A percentile compares a stretch with the other conserved stretches of the same genome.
Evolutionary conservation across 2,888 invertebrate genomes (phyloP).

Genomic region (Tenthredo amoena): DNA sequence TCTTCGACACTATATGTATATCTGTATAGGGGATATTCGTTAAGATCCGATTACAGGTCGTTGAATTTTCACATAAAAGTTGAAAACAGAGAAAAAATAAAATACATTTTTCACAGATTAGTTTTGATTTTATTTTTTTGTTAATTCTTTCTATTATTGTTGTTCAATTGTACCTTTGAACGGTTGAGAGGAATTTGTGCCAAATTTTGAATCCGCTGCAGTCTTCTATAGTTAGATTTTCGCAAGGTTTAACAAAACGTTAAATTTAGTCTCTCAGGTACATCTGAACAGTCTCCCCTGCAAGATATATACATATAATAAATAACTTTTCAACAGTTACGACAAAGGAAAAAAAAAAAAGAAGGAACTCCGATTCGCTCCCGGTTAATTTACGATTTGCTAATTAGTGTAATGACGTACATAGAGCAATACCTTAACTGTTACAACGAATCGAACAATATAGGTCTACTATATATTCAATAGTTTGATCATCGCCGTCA

Average conservation of each 20-base stretch:
- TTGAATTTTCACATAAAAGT: not conserved
- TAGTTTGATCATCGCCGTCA: not conserved
- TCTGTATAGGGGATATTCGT: not conserved
- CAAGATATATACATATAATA: not conserved
- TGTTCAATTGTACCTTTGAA: not conserved
- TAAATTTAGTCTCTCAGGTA: too few species aligned
- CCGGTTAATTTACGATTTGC: not conserved
- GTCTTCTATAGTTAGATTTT: not conserved
- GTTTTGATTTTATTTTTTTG: not conserved
- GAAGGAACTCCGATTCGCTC: not conserved
- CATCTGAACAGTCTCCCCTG: not conserved
- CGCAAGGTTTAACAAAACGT: too few species aligned
- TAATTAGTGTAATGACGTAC: slow-evolving; percentile 25
- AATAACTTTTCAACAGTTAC: not conserved
- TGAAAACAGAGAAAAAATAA: not conserved
- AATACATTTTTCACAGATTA: too few species aligned
- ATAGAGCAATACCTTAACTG: slow-evolving; percentile 30
- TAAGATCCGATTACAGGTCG: not conserved
- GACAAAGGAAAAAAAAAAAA: not conserved
- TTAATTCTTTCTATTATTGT: not conserved
- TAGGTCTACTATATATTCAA: not conserved
- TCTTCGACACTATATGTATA: not conserved
- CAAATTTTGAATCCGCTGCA: not conserved
- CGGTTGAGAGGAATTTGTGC: not conserved
- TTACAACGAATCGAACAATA: slow-evolving; percentile 36